Conservation (phyloP, 2,888 invertebrate species). For the Onchidella celtica region DNA sequence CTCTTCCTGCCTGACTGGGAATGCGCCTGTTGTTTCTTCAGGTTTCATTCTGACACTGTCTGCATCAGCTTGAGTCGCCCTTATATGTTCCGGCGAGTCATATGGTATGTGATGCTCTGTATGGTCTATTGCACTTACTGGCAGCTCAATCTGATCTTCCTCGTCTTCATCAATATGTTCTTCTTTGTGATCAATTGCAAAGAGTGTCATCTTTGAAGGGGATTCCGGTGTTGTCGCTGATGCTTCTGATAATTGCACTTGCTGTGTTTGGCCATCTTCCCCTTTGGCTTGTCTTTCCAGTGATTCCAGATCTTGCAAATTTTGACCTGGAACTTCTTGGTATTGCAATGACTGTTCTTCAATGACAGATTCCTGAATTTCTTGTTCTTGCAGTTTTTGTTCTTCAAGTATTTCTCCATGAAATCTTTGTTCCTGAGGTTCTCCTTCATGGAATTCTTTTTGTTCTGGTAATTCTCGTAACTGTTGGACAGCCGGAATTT, state of each 20-base stretch:
- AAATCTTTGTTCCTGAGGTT: background rate
- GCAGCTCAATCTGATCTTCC: background rate
- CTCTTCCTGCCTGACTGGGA: background rate
- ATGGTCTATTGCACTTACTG: background rate
- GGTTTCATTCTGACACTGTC: too few relatives aligned
- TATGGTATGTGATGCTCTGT: background rate
- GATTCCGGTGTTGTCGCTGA: background rate
- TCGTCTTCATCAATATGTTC: background rate
- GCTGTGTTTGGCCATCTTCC: too few relatives aligned
- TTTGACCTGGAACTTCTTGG: background rate
- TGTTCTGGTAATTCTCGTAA: background rate
- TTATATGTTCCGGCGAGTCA: background rate
- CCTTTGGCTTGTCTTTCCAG: background rate
- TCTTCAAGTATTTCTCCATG: background rate
- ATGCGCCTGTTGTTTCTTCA: background rate
- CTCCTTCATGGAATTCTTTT: background rate
- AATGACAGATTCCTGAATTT: conserved; percentile 2
- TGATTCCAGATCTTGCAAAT: background rate
- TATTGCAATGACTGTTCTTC: conserved; percentile 12
- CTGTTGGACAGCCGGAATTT: background rate
- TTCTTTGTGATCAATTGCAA: conserved; percentile 22
- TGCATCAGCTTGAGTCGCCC: too few relatives aligned
- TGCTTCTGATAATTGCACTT: conserved; percentile 13
- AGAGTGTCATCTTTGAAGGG: background rate
- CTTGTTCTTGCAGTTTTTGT: background rate